Evolutionary conservation across 2,113 vertebrate species (phyloP), one percentile per base, ranked within the genome.

Genomic region (Ardeotis arabs): DNA sequence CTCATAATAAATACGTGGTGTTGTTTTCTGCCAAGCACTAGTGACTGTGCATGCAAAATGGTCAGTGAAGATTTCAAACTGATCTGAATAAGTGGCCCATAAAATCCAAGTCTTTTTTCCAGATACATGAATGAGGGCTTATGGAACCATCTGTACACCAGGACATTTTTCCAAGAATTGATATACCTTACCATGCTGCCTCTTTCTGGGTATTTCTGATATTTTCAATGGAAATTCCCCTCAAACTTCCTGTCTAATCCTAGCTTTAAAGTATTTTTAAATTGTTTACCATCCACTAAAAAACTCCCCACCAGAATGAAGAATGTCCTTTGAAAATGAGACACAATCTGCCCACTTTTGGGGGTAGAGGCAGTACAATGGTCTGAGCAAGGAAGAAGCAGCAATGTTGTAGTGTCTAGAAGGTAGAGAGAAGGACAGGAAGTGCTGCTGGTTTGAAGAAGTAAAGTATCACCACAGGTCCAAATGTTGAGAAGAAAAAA

Each of bases 41-140:
- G 72, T 89, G 79, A 92, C 80, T 92, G 60, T 83, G 60, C 60
- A 90, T 81, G 76, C 73, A 96, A 93, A 95, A 96, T 53, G 93
- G 94, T 89, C 94, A 96, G 76, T 82, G 74, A 94, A 79, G 35
- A 95, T 84, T 95, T 92, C 68, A 84, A 93, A 72, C 35, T 53
- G 69, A 90, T 95, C 87, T 92, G 82, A 90, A 84, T 86, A 97
- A 83, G 90, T 92, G 56, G 60, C 22, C 77, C 45, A 78, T 45
- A 95, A 93, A 93, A 92, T 76, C 73, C 33, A 94, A 93, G 37
- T 27, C 10, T 84, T 84, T 92, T 31, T 21, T 66, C 52, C 83
- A 75, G 62, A 90, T 56, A 89, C 39, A 72, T 53, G 44, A 89
- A 81, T 29, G 35, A 92, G 33, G 72, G 73, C 33, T 90, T 83